Evolutionary conservation across 2,888 invertebrate genomes (phyloP).

Genomic region (Anthrax anthrax): DNA sequence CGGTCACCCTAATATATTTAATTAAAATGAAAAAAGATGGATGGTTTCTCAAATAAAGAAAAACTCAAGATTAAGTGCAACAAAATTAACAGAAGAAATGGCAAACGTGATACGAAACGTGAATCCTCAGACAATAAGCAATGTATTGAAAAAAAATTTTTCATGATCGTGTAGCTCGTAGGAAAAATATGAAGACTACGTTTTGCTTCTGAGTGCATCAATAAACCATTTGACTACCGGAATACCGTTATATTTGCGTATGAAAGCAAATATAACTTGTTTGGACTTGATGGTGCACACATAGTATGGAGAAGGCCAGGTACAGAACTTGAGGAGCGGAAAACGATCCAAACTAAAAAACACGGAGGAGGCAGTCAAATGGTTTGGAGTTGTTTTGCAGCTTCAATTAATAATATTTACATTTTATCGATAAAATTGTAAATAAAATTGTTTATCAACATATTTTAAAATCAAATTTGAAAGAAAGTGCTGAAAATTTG

Average conservation of each 20-base stretch:
- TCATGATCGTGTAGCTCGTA: background rate
- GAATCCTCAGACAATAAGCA: background rate
- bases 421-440: background rate
- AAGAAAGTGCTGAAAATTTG: no score
- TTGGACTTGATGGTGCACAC: conserved; percentile 1
- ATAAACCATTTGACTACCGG: background rate
- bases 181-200: background rate
- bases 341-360: background rate
- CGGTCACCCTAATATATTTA: background rate
- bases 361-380: no score
- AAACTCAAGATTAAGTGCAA: conserved; percentile 1
- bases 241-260: background rate
- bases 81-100: background rate
- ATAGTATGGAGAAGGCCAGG: conserved; percentile 1
- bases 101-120: background rate
- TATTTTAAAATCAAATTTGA: no score
- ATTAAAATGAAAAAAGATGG: conserved; percentile 1
- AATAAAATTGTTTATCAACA: no score
- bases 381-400: no score
- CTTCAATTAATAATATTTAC: background rate
- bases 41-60: conserved; percentile 4
- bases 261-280: conserved; percentile 6
- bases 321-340: background rate
- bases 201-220: background rate
- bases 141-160: background rate